Evolutionary conservation across 2,888 invertebrate species (phyloP), one percentile per base, ranked within the genome.

Genomic region (Hyposoter didymator): DNA sequence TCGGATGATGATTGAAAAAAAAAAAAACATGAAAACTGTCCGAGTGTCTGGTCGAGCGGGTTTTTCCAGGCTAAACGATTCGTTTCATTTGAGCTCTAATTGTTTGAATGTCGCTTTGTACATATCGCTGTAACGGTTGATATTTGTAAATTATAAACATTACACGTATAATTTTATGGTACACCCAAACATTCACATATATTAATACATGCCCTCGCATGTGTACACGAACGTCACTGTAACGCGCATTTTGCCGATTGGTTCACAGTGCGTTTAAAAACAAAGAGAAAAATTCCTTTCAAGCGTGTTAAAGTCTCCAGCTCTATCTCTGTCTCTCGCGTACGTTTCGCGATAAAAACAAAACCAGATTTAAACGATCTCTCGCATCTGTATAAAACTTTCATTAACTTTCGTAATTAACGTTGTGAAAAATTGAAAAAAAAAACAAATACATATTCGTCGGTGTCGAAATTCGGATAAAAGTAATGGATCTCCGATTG

Each of bases 81-180:
- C 70, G 75, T 79, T 74, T 78, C 74, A 78, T 85, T 87, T 81
- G 76, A 88, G 78, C 80, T 88, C 76, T 88, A 78, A 84, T 85
- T 85, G 84, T 87, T 87, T 83, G 84, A 88, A 88, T 88, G 86
- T 86, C 28, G 88, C 88, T 88, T 88, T 88, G 88, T 88, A 88
- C 49, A 88, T 88, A 87, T 78, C 69, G 86, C 86, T 87, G 75
- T 80, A 76, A 85, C 76, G 82, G 82, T 87, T 82, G 80, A 83
- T 85, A 85, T 85, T 87, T 87, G 86, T 87, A 87, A 85, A 87
- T 87, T 87, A 82, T 80, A 85, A 83, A 81, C 67, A 67, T 45
- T 73, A 80, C 73, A 73, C 73, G 32, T 52, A 70, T 72, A 75
- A 28, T 59, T 75, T 39, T 52, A n/a, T n/a, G 49, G 74, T 76